phyloP scores from a whole-genome alignment of 1,140 invertebrate species.

The Magallana ariakensis region DNA sequence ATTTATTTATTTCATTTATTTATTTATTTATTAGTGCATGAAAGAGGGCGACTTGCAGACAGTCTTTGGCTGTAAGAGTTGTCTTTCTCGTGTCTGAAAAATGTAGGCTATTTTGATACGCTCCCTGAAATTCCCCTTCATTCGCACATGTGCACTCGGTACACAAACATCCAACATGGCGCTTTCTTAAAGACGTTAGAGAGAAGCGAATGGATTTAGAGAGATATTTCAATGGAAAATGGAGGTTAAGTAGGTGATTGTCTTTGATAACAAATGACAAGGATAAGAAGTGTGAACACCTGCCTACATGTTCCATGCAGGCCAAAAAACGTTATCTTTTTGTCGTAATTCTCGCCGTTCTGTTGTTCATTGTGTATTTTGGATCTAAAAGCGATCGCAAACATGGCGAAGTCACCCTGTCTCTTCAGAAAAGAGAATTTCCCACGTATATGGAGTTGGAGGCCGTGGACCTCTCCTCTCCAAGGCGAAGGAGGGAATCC shows the following conservation, averaged over 20 bases:
- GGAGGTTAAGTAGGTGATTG: background rate
- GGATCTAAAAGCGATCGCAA: slow-evolving; percentile 55
- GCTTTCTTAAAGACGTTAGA: slow-evolving; percentile 43
- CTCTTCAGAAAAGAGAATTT: slow-evolving; percentile 59
- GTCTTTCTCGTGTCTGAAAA: background rate
- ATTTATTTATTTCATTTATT: too few relatives aligned
- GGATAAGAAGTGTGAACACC: slow-evolving; percentile 53
- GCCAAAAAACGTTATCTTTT: slow-evolving; percentile 95
- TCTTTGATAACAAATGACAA: slow-evolving; percentile 28
- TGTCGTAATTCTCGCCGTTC: slow-evolving; percentile 88
- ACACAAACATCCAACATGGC: slow-evolving; percentile 50
- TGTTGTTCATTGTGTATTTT: slow-evolving; percentile 89
- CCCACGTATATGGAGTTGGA: slow-evolving; percentile 72
- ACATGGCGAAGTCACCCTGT: slow-evolving; percentile 42
- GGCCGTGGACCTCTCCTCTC: slow-evolving; percentile 72
- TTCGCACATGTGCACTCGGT: slow-evolving; percentile 44
- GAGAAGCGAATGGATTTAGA: slow-evolving; percentile 41
- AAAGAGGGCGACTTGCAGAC: too few relatives aligned
- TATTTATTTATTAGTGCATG: too few relatives aligned
- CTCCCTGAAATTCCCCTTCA: background rate
- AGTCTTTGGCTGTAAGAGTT: too few relatives aligned
- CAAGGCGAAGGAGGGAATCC: slow-evolving; percentile 61
- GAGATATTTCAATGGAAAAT: slow-evolving; percentile 37
- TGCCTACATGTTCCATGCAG: slow-evolving; percentile 81
- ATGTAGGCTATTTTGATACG: slow-evolving; percentile 9